Percentiles rank a stretch among this genome's conserved stretches.
Evolutionary conservation across 2,888 invertebrate genomes (phyloP).

Genomic region (Limnephilus lunatus): DNA sequence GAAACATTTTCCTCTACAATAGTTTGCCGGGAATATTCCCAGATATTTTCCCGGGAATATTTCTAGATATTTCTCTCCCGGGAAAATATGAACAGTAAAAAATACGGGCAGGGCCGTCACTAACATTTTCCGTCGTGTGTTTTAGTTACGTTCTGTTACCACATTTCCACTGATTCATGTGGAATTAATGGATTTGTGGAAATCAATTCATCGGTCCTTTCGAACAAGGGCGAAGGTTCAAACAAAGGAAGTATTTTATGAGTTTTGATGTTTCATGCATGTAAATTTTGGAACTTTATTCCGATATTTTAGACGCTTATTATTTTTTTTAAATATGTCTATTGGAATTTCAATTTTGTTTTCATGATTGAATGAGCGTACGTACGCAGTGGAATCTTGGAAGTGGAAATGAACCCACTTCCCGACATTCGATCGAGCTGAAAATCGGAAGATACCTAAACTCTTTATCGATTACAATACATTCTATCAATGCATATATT

Average conservation of each 20-base stretch:
- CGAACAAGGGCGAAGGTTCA: not conserved
- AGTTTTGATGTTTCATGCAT: not conserved
- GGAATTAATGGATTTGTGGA: not conserved
- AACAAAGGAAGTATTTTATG: not conserved
- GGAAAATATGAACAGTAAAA: not conserved
- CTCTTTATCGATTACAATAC: too few species aligned
- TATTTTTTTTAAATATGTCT: not conserved
- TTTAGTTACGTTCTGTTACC: conserved; percentile 5
- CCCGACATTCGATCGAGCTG: too few species aligned
- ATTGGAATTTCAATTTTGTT: too few species aligned
- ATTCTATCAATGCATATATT: too few species aligned
- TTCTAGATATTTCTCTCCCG: not conserved
- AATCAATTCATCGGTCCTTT: not conserved
- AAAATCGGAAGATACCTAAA: too few species aligned
- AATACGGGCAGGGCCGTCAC: not conserved
- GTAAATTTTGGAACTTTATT: not conserved
- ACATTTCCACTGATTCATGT: not conserved
- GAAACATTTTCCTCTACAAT: conserved; percentile 7
- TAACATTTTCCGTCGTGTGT: not conserved
- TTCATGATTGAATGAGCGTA: too few species aligned
- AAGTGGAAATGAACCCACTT: too few species aligned
- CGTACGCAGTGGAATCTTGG: too few species aligned
- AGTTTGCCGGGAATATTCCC: not conserved
- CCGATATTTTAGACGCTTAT: not conserved
- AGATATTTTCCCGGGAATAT: not conserved